Conservation (phyloP, 2,888 invertebrate genomes). For the Eristalis intricaria region DNA sequence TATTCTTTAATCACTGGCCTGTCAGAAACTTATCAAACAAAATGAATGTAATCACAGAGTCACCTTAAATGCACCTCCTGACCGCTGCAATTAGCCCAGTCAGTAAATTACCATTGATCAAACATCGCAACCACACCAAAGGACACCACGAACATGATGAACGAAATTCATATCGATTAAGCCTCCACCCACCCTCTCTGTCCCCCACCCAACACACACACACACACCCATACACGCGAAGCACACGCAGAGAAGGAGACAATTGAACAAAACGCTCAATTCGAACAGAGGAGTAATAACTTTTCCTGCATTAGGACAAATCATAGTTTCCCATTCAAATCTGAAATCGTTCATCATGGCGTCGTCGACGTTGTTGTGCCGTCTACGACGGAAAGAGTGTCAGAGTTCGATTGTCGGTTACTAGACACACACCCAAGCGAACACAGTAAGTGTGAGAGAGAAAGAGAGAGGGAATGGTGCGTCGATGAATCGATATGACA, state of each 20-base stretch:
- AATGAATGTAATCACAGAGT: constrained; percentile 5
- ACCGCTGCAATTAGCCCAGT: constrained; percentile 28
- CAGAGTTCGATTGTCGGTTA: neutral
- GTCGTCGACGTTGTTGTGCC: constrained; percentile 14
- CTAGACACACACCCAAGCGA: constrained; percentile 4
- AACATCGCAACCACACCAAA: constrained; percentile 14
- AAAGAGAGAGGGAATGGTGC: neutral
- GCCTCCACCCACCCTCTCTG: neutral
- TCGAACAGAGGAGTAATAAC: constrained; percentile 59
- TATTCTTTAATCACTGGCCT: neutral
- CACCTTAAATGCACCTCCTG: neutral
- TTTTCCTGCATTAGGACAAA: constrained; percentile 67
- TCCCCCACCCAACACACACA: neutral
- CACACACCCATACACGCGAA: neutral
- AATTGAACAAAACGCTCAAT: constrained; percentile 60
- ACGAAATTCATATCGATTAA: constrained; percentile 60
- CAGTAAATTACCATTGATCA: constrained; percentile 18
- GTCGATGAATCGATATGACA: constrained; percentile 47
- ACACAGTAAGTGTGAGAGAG: neutral
- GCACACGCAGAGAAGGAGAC: constrained; percentile 20
- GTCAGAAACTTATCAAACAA: neutral
- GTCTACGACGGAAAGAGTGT: neutral
- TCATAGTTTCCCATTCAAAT: constrained; percentile 68
- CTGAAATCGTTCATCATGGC: constrained; percentile 58
- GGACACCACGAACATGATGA: constrained; percentile 19